These are phyloP conservation scores for Stratiomys singularior DNA, from an alignment of 2,888 invertebrate species.

Conservation along the genomic window DNA sequence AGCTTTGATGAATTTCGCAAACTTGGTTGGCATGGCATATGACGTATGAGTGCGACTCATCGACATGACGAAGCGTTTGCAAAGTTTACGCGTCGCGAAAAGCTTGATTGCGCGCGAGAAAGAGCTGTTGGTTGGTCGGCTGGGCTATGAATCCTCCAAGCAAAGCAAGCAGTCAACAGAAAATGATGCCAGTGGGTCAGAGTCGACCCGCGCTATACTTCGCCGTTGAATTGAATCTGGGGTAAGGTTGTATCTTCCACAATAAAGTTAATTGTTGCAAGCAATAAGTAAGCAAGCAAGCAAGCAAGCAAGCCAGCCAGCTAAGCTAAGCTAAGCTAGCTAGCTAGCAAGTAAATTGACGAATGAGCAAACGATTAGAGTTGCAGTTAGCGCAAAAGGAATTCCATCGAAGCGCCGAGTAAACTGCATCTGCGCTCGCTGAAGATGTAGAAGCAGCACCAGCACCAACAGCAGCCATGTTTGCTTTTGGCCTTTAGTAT, in stretches of 20 bases:
- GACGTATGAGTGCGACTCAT: neutral
- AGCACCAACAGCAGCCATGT: too few relatives aligned
- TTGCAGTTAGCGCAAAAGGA: conserved; percentile 2
- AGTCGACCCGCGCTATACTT: conserved; percentile 55
- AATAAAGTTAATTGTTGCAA: conserved; percentile 27
- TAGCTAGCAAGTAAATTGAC: too few relatives aligned
- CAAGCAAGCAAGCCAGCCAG: neutral
- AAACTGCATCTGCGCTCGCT: conserved; percentile 16
- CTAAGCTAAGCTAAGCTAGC: neutral
- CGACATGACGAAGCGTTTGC: neutral
- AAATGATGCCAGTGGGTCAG: conserved; percentile 65
- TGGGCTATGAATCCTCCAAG: too few relatives aligned
- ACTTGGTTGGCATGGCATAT: conserved; percentile 8
- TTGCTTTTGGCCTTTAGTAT: conserved; percentile 11
- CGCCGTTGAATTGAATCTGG: conserved; percentile 35
- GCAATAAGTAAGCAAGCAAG: neutral
- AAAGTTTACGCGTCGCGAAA: conserved; percentile 5
- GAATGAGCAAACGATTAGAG: conserved; percentile 14
- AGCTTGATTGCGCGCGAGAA: conserved; percentile 9
- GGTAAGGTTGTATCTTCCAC: conserved; percentile 41
- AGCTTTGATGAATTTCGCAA: conserved; percentile 20
- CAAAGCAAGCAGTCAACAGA: conserved; percentile 30
- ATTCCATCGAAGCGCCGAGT: conserved; percentile 11
- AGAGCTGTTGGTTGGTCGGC: too few relatives aligned
- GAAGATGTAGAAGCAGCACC: conserved; percentile 1